Evolutionary conservation across 2,113 vertebrate species (phyloP), one percentile per base, ranked within the genome.

Genomic region (Agelaius phoeniceus): DNA sequence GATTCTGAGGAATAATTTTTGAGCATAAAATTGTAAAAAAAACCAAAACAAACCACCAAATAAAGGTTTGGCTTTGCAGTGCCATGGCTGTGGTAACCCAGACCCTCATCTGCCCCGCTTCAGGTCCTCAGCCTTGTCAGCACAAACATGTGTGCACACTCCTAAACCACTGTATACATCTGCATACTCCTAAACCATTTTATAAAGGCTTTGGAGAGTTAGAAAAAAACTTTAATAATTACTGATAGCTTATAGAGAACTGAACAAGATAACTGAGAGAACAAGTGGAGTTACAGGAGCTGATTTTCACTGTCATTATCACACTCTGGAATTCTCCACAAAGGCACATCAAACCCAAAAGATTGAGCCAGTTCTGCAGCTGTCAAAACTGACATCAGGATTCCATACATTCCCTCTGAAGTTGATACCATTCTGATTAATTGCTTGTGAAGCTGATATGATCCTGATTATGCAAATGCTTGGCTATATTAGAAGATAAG

Each of bases 351-450:
- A 84, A 78, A 94, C 37, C 3, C 54, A n/a, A 72, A 86, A 72
- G 77, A 37, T 0, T 59, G 63, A 67, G 75, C 69, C 7, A 12
- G 59, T 18, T 24, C 90, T 75, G 8, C 12, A 75, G 55, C 87
- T 88, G 85, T 77, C 91, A 94, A 62, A 79, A 66, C 74, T 91
- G 93, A 87, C 84, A 89, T 85, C 75, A 41, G 46, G 74, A 93
- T 86, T 90, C 85, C 55, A 71, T 74, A 85, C 23, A 13, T 86
- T 76, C n/a, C 79, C 61, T 89, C 41, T 71, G 72, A 90, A 63
- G 90, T 18, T 83, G 63, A 83, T 73, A 67, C 1, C 2, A 81
- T 57, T 51, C 58, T 71, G 69, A 80, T 93, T 89, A 78, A 27
- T 86, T 82, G 43, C 76, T 71, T 72, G 24, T 71, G 76, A 72